Conservation (phyloP, 1,140 invertebrate genomes). For the Lepidurus packardi region DNA sequence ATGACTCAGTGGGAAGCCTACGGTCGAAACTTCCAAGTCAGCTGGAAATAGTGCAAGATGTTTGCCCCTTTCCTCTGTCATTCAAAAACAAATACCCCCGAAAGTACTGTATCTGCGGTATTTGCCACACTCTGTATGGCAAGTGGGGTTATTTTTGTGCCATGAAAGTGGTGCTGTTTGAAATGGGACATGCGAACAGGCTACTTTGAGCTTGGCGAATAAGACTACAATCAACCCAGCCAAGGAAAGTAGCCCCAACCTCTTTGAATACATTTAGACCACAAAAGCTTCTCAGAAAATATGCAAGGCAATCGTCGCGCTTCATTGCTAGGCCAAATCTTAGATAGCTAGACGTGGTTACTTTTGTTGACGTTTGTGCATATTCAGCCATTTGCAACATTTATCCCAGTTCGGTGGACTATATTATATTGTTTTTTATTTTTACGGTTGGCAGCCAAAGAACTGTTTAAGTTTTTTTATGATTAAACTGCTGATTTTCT, state of each 20-base stretch:
- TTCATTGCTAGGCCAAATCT: background rate
- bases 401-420: background rate
- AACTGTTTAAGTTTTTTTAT: too few species aligned
- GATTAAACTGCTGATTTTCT: too few species aligned
- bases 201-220: background rate
- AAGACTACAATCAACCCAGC: background rate
- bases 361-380: background rate
- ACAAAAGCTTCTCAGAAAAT: background rate
- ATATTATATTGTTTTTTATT: background rate
- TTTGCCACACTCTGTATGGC: slow-evolving; percentile 18
- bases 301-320: background rate
- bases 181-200: background rate
- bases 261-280: background rate
- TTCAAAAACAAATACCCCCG: background rate
- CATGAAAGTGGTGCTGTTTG: slow-evolving; percentile 12
- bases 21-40: background rate
- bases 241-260: background rate
- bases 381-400: background rate
- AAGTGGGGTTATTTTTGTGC: background rate
- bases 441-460: too few species aligned
- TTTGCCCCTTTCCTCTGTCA: background rate
- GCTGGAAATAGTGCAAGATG: background rate
- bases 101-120: background rate
- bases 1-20: background rate
- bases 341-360: background rate